These are phyloP conservation scores for Catharus bicknelli DNA, from an alignment of 2,113 vertebrate genomes.

Conservation along the genomic window DNA sequence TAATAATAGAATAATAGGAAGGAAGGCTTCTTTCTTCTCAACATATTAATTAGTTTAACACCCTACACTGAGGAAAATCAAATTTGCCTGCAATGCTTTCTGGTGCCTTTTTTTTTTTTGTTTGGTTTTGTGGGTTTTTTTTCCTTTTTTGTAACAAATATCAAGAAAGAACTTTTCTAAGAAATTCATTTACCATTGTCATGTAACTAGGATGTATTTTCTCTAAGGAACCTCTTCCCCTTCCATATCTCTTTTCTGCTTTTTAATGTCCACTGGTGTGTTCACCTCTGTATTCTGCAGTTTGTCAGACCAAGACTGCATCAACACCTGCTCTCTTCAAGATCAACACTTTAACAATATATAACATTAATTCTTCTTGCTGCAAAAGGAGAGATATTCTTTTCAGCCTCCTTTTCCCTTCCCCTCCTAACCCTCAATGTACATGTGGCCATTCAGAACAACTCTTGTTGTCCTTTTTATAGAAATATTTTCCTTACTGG, in stretches of 20 bases:
- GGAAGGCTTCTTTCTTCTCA: background rate
- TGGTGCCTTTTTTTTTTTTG: background rate
- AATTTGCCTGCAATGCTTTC: background rate
- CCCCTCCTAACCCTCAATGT: rapidly evolving
- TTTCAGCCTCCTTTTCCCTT: background rate
- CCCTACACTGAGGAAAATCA: background rate
- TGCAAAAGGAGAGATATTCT: background rate
- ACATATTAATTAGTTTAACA: background rate
- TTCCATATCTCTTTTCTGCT: background rate
- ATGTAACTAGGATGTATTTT: background rate
- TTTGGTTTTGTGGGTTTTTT: background rate
- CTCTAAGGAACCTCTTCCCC: background rate
- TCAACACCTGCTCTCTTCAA: background rate
- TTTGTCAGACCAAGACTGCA: background rate
- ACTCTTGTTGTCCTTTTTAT: background rate
- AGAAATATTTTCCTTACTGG: background rate
- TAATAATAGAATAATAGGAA: background rate
- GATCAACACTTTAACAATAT: background rate
- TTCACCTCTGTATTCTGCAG: background rate
- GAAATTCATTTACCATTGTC: background rate
- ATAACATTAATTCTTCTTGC: background rate
- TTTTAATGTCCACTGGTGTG: background rate
- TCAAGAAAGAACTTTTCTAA: background rate
- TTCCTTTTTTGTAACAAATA: background rate
- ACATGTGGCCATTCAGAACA: background rate